Conservation (phyloP, 2,888 invertebrate species). For the Trissoscelio sp. region DNA sequence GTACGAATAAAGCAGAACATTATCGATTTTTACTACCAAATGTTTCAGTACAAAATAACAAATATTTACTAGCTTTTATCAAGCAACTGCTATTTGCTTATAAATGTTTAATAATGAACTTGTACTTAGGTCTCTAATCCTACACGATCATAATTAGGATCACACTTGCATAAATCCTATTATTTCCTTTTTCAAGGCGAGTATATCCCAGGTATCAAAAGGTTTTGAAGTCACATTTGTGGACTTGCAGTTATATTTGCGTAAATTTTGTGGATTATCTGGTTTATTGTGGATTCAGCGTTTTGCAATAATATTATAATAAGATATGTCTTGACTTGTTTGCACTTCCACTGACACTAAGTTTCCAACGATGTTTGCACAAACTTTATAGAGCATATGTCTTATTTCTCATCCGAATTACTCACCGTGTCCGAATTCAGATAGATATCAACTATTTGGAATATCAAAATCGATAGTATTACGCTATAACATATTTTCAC, state of each 20-base stretch:
- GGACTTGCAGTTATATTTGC: constrained; percentile 32
- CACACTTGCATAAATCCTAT: no score
- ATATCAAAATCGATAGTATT: background rate
- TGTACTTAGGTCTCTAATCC: background rate
- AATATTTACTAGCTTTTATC: background rate
- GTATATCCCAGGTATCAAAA: background rate
- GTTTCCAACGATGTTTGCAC: constrained; percentile 36
- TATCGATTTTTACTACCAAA: no score
- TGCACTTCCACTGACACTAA: constrained; percentile 36
- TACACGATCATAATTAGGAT: background rate
- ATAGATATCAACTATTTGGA: constrained; percentile 22
- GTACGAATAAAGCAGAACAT: background rate
- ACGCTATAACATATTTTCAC: background rate
- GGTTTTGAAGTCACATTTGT: background rate
- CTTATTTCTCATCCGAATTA: constrained; percentile 46
- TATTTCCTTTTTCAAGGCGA: background rate
- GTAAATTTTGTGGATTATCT: constrained; percentile 32
- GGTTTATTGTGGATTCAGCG: constrained; percentile 29
- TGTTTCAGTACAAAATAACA: no score
- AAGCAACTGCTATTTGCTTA: constrained; percentile 2
- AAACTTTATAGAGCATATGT: constrained; percentile 45
- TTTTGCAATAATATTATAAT: constrained; percentile 51
- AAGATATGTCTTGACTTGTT: constrained; percentile 44
- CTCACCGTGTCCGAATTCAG: background rate
- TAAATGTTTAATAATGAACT: constrained; percentile 22